phyloP scores from a whole-genome alignment of 2,888 invertebrate genomes.

The Leptopilina myrica region DNA sequence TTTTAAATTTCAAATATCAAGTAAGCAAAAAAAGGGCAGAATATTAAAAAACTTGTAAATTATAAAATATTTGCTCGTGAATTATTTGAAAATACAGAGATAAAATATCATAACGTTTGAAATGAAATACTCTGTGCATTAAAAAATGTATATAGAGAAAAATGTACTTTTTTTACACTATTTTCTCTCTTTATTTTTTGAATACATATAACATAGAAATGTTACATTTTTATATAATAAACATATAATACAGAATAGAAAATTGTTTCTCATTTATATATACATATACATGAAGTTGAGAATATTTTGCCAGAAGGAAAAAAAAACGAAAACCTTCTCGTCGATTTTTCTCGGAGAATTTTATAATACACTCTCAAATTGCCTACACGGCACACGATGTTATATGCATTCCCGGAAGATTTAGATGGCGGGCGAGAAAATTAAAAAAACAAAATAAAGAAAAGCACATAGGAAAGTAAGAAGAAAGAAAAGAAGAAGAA shows the following conservation, averaged over 20 bases:
- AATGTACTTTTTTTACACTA: no score
- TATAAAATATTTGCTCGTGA: no score
- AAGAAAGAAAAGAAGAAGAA: neutral
- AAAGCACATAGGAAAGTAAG: neutral
- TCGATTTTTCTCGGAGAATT: conserved; percentile 37
- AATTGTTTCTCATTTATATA: neutral
- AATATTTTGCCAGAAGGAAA: neutral
- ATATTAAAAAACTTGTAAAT: neutral
- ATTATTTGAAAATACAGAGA: no score
- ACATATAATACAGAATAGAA: neutral
- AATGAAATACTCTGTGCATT: no score
- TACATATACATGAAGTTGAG: no score
- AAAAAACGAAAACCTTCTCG: neutral
- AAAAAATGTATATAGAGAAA: no score
- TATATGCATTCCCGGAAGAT: conserved; percentile 36
- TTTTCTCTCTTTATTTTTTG: no score
- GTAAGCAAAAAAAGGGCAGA: neutral
- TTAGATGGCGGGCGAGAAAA: conserved; percentile 34
- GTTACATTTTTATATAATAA: neutral
- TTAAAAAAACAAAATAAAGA: conserved; percentile 21
- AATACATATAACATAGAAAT: neutral
- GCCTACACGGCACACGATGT: conserved; percentile 20
- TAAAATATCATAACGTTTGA: no score
- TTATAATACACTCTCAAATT: conserved; percentile 38
- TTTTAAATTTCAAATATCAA: no score